Conservation (phyloP, 2,797 vertebrate genomes). For the Sciaenops ocellatus region DNA sequence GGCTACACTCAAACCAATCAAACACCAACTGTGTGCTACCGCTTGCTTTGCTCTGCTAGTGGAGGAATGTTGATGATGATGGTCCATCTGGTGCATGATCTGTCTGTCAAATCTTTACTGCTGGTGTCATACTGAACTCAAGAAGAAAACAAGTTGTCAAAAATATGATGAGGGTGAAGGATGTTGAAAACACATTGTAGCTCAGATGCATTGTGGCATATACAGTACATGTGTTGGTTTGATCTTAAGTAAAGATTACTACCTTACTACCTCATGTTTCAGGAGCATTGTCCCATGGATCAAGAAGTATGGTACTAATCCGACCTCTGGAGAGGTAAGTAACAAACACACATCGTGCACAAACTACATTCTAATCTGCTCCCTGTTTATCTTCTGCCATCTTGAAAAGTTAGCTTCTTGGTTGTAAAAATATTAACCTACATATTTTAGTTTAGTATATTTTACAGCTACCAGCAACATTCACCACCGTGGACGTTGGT, state of each 20-base stretch:
- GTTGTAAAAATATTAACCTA: not conserved
- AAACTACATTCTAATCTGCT: not conserved
- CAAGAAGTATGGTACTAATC: conserved; percentile 96
- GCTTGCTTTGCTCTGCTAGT: not conserved
- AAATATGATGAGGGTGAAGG: not conserved
- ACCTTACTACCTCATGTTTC: conserved; percentile 8
- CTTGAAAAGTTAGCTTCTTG: not conserved
- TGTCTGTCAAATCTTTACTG: not conserved
- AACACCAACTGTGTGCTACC: not conserved
- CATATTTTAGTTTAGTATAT: not conserved
- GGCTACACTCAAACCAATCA: not conserved
- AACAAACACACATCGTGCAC: not conserved
- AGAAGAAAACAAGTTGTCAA: not conserved
- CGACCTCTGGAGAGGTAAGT: conserved; percentile 92
- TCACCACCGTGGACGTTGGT: no score
- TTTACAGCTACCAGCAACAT: no score
- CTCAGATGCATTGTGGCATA: not conserved
- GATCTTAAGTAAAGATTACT: not conserved
- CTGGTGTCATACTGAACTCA: not conserved
- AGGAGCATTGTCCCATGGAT: conserved; percentile 99
- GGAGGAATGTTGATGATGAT: not conserved
- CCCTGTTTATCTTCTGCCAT: not conserved
- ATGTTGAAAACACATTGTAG: not conserved
- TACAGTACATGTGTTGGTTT: not conserved
- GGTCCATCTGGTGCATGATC: not conserved